Evolutionary conservation across 2,797 vertebrate species (phyloP).

Genomic region (Cyprinodon diabolis): DNA sequence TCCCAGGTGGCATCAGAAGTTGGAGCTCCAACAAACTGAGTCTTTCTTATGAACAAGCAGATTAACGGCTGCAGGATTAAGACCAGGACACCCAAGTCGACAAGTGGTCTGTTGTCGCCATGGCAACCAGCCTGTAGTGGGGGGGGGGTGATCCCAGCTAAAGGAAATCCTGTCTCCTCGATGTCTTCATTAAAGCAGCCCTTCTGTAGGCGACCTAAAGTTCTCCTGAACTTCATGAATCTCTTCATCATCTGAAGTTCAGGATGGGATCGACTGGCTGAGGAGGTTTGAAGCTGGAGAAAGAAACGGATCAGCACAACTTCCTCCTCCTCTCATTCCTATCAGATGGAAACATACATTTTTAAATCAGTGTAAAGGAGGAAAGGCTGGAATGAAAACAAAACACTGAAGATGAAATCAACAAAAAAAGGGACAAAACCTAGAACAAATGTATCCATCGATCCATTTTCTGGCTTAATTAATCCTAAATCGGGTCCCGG

Average conservation of each 20-base stretch:
- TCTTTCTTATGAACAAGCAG: constrained; percentile 76
- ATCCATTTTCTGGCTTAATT: too few species aligned
- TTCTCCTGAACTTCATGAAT: neutral
- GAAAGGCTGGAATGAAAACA: too few species aligned
- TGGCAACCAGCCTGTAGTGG: constrained; percentile 53
- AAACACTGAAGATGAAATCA: too few species aligned
- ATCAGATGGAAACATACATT: too few species aligned
- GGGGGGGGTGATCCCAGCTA: neutral
- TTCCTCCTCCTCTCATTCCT: too few species aligned
- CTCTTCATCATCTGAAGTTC: neutral
- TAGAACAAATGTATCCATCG: too few species aligned
- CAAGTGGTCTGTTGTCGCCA: constrained; percentile 56
- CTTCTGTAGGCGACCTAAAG: neutral
- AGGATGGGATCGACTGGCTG: neutral
- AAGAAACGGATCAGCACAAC: neutral
- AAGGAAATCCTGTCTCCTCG: neutral
- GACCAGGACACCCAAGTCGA: constrained; percentile 81
- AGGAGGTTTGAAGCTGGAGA: too few species aligned
- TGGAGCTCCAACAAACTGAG: constrained; percentile 69
- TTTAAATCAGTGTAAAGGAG: too few species aligned
- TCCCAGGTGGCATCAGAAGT: constrained; percentile 55
- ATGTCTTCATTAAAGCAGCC: constrained; percentile 19
- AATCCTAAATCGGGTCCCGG: too few species aligned
- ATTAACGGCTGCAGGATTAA: constrained; percentile 76
- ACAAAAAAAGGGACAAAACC: too few species aligned